Base-by-base conservation (phyloP, 2,797 vertebrate genomes). In the Phaenicophaeus curvirostris region DNA sequence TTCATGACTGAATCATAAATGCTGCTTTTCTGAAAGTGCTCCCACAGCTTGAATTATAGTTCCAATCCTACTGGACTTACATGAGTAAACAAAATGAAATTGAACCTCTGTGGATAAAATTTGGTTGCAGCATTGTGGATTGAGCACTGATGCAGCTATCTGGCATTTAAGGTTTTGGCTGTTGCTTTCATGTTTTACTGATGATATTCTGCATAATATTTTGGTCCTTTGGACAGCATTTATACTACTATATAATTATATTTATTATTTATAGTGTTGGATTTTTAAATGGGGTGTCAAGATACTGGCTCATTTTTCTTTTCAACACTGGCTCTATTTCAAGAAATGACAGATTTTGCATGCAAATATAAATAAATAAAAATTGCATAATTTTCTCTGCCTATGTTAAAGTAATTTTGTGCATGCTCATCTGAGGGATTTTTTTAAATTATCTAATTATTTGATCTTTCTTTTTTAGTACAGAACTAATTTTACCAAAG, bases 391-490 rank as follows among this genome's bases (percentile, higher is more conserved):
- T 30, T 33, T 54, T 89, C 61, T 74, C 41, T 86, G 79, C 62
- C n/a, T 17, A 50, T 59, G 8, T 71, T 44, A 68, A 35, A 85
- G 31, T 89, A 88, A 80, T 91, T 93, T 94, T 87, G 51, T 96
- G 31, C 65, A 91, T 87, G 63, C 67, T 85, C 65, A 39, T 90
- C 86, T 73, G 37, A 90, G 35, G 75, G 19, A 55, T 39, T 75
- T 91, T 25, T 59, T 51, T n/a, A 46, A 58, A 55, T 67, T 72
- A 80, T 54, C 48, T 87, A 12, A 84, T 96, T 75, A 44, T 69
- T 89, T 94, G 72, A 48, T 72, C 51, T 33, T 86, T 96, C 74
- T 93, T 81, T 85, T 92, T 94, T 94, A 97, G 55, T 94, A 74
- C 85, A 82, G 51, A 87, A 69, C 69, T 89, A 74, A 89, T 75